These are phyloP conservation scores for Oryctes rhinoceros DNA, from an alignment of 1,140 invertebrate genomes.

Conservation along the genomic window DNA sequence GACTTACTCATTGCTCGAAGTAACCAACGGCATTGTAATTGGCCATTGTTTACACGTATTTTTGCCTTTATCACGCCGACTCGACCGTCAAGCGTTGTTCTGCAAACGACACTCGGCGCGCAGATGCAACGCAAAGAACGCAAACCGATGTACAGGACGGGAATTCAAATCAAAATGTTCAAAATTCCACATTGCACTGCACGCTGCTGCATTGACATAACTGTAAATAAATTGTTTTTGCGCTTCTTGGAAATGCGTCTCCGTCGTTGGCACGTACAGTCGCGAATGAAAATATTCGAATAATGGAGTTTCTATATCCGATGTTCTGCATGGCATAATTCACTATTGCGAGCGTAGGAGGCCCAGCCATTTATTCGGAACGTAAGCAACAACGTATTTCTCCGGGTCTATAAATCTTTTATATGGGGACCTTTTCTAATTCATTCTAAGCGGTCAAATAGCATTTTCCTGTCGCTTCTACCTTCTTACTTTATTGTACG, in stretches of 20 bases:
- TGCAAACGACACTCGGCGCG: not conserved
- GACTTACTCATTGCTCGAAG: not conserved
- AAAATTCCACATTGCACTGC: constrained; percentile 29
- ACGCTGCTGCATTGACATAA: not conserved
- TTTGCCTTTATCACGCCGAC: not conserved
- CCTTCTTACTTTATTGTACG: not conserved
- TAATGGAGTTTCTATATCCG: not conserved
- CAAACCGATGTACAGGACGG: constrained; percentile 1
- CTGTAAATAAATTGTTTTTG: constrained; percentile 32
- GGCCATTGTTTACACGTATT: constrained; percentile 31
- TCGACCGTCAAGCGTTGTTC: not conserved
- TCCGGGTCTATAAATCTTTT: too few relatives aligned
- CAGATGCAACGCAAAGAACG: constrained; percentile 17
- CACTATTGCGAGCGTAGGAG: not conserved
- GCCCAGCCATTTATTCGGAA: not conserved
- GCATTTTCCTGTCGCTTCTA: not conserved
- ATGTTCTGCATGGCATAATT: not conserved
- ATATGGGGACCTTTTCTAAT: not conserved
- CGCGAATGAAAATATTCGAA: not conserved
- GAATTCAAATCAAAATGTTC: constrained; percentile 35
- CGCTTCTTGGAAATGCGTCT: constrained; percentile 16
- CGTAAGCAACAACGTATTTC: too few relatives aligned
- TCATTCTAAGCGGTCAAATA: not conserved
- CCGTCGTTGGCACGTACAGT: not conserved
- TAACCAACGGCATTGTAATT: not conserved